A percentile compares a stretch with the other conserved stretches of the same genome.
Evolutionary conservation across 2,113 vertebrate species (phyloP).

Genomic region (Odontesthes bonariensis): DNA sequence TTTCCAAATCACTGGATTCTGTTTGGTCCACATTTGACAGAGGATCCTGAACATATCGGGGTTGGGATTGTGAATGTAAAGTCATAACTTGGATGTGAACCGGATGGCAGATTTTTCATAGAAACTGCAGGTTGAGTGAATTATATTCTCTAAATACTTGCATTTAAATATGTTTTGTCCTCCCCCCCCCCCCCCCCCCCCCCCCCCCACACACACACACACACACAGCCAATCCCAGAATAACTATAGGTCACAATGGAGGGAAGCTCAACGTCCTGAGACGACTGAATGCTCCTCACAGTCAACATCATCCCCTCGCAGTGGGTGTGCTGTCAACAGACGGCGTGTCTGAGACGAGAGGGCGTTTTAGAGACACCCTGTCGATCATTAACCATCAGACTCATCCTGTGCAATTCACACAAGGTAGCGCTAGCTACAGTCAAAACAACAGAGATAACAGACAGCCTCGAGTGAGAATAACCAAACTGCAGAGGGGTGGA

Average conservation of each 20-base stretch:
- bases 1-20: too few species aligned
- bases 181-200: too few species aligned
- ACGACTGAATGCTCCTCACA: not conserved
- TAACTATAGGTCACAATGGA: slow-evolving; percentile 6
- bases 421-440: slow-evolving; percentile 1
- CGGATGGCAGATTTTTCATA: not conserved
- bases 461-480: not conserved
- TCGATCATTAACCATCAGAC: slow-evolving; percentile 21
- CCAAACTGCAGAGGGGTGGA: slow-evolving; percentile 11
- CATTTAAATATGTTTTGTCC: not conserved
- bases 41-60: too few species aligned
- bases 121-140: not conserved
- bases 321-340: not conserved
- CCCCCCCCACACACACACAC: too few species aligned
- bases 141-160: too few species aligned
- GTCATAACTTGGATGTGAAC: too few species aligned
- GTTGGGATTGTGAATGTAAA: too few species aligned
- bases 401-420: not conserved
- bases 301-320: not conserved
- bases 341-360: not conserved
- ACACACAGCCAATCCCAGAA: slow-evolving; percentile 25
- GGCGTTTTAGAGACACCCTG: not conserved
- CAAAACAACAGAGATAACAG: not conserved
- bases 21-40: too few species aligned
- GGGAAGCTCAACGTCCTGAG: not conserved